Conservation (phyloP, 2,888 invertebrate species). For the Gonocerus acuteangulatus region DNA sequence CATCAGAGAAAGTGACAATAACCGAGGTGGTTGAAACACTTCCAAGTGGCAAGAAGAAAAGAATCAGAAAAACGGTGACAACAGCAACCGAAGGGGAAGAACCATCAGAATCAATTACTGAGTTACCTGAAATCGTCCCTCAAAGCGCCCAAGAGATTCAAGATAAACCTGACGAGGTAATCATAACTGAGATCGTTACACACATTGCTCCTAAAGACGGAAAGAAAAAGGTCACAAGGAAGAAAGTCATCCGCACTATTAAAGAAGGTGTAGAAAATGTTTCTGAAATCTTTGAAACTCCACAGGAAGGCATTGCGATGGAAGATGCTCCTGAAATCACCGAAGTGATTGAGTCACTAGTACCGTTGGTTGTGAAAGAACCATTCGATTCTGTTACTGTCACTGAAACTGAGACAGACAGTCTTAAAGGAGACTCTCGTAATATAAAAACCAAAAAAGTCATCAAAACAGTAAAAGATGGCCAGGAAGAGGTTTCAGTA, state of each 20-base stretch:
- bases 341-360: constrained; percentile 41
- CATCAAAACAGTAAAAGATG: constrained; percentile 36
- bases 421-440: constrained; percentile 9
- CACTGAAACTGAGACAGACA: constrained; percentile 40
- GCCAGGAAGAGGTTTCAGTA: constrained; percentile 34
- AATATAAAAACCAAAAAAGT: constrained; percentile 32
- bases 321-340: constrained; percentile 37
- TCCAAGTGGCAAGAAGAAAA: constrained; percentile 3
- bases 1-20: constrained; percentile 13
- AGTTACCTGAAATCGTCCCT: constrained; percentile 24
- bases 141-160: constrained; percentile 40
- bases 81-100: background rate
- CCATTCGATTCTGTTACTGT: constrained; percentile 45
- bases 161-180: constrained; percentile 46
- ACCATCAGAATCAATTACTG: constrained; percentile 1
- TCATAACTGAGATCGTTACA: constrained; percentile 38
- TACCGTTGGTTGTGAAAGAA: constrained; percentile 39
- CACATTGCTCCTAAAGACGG: constrained; percentile 39
- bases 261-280: constrained; percentile 37
- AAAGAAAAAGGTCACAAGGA: constrained; percentile 47
- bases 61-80: constrained; percentile 35
- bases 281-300: constrained; percentile 36
- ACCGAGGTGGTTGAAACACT: background rate
- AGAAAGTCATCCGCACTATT: constrained; percentile 39
- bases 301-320: constrained; percentile 39